Conservation (phyloP, 2,113 vertebrate species). For the Trematomus loennbergii region DNA sequence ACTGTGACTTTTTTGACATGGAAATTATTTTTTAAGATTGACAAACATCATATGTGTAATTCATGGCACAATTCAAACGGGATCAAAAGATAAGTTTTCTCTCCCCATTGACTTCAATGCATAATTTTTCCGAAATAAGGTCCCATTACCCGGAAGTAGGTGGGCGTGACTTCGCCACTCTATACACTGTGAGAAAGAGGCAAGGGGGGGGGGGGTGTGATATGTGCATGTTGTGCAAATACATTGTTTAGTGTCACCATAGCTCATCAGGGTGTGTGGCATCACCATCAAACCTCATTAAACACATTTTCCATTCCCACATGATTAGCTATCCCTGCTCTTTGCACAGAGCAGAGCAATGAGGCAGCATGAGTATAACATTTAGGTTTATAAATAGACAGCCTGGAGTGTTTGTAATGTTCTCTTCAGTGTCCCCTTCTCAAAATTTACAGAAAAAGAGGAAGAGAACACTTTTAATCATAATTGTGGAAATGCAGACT, state of each 20-base stretch:
- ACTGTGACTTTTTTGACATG: too few species aligned
- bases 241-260: neutral
- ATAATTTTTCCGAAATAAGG: too few species aligned
- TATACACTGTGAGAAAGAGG: neutral
- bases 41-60: too few species aligned
- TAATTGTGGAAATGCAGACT: neutral
- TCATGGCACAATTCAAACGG: too few species aligned
- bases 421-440: neutral
- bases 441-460: too few species aligned
- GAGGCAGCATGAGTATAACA: constrained; percentile 8
- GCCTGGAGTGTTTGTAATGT: neutral
- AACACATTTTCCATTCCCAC: constrained; percentile 27
- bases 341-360: neutral
- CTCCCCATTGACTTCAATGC: too few species aligned
- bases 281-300: constrained; percentile 22
- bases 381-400: constrained; percentile 13
- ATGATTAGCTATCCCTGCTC: neutral
- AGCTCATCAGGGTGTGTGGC: constrained; percentile 1
- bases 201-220: neutral
- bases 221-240: constrained; percentile 21
- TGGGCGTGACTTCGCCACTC: too few species aligned
- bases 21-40: too few species aligned
- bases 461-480: neutral
- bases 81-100: too few species aligned
- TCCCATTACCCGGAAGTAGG: too few species aligned